Base-by-base conservation (phyloP, 2,888 invertebrate species). In the Phlogophora meticulosa region DNA sequence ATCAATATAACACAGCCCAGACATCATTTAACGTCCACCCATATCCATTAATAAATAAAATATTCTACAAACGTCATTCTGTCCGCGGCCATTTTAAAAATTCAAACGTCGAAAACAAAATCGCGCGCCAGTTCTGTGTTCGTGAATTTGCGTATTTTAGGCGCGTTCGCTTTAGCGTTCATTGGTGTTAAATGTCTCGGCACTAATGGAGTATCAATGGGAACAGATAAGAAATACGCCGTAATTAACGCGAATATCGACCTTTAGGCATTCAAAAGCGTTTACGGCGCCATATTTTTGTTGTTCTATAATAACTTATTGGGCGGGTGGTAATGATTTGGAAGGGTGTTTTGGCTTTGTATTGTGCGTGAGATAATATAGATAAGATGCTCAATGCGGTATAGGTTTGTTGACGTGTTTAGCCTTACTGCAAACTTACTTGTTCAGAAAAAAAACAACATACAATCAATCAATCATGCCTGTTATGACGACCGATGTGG, bases 181-280 rank as follows among this genome's bases (percentile, higher is more conserved):
- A 88, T 90, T 90, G 71, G 80, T 65, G 85, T 74, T 83, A 76
- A 91, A 91, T 91, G 88, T 91, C 82, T 75, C 71, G 88, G 74
- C 65, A 85, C 77, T 90, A 90, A 91, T 86, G 67, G 63, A 83
- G 74, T 87, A 86, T 88, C 88, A 88, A 88, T 89, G 84, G 88
- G 72, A 40, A 73, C 67, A 80, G 89, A 88, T 90, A 89, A 85
- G 86, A 85, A 80, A 84, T 85, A 80, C 51, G 76, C 45, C 72
- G 84, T 87, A 90, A 89, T 90, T 90, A 90, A 86, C 84, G 82
- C 28, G 67, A 80, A 79, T 82, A 81, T 67, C 70, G 70, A 66
- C 72, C 67, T 66, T 72, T 68, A 52, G 59, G 69, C 56, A 84
- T 84, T 86, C 73, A 82, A 80, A 83, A 78, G 73, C 72, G 62